A percentile compares a stretch with the other conserved stretches of the same genome.
Evolutionary conservation across 2,888 invertebrate genomes (phyloP).

Genomic region (Disparrhopalites patrizii): DNA sequence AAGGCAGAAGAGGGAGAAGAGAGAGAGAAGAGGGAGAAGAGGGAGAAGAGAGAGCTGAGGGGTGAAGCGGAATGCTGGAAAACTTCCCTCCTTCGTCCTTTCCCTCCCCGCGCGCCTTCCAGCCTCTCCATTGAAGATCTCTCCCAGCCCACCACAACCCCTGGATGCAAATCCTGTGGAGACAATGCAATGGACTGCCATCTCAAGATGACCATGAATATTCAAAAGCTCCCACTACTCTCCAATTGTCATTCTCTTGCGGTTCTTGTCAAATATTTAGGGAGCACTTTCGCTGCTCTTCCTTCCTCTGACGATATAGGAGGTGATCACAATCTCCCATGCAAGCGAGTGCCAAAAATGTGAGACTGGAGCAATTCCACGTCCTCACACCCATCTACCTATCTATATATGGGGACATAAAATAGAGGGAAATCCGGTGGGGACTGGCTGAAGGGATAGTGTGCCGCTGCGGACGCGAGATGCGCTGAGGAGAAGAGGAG

Average conservation of each 20-base stretch:
- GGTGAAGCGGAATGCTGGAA: neutral
- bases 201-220: neutral
- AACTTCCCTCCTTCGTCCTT: too few species aligned
- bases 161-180: neutral
- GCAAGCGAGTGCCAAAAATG: too few species aligned
- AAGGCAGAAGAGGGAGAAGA: neutral
- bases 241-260: neutral
- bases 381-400: neutral
- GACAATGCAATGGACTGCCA: neutral
- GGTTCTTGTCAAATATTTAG: neutral
- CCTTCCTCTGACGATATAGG: neutral
- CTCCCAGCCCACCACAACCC: neutral
- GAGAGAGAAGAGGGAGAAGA: slow-evolving; percentile 1
- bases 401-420: neutral
- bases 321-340: too few species aligned
- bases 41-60: neutral
- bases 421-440: too few species aligned
- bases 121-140: neutral
- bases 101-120: too few species aligned
- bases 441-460: too few species aligned
- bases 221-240: neutral
- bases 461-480: too few species aligned
- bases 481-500: neutral
- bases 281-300: neutral
- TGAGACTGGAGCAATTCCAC: too few species aligned